Evolutionary conservation across 2,797 vertebrate genomes (phyloP).

Genomic region (Rhabdomys pumilio): DNA sequence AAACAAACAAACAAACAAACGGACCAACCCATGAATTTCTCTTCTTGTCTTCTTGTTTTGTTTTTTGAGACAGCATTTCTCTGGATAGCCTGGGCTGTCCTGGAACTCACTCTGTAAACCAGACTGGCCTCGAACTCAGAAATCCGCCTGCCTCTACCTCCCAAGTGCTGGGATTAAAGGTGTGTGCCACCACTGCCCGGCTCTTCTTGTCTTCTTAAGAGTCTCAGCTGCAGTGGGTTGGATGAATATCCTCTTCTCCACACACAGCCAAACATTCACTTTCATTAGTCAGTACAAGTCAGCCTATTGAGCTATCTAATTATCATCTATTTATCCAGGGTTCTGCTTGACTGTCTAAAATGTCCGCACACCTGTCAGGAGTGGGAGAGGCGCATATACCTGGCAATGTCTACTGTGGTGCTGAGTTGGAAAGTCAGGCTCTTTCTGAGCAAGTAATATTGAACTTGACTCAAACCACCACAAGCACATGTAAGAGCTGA

Average conservation of each 20-base stretch:
- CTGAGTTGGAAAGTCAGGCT: not conserved
- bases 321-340: not conserved
- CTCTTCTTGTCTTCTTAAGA: not conserved
- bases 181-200: too few species aligned
- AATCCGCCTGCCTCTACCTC: too few species aligned
- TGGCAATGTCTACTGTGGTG: not conserved
- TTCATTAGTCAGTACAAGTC: not conserved
- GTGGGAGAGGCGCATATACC: not conserved
- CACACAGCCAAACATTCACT: not conserved
- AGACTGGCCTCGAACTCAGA: too few species aligned
- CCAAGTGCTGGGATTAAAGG: too few species aligned
- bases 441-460: not conserved
- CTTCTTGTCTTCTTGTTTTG: too few species aligned
- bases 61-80: too few species aligned
- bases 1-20: not conserved
- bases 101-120: too few species aligned
- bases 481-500: not conserved
- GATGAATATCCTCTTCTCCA: not conserved
- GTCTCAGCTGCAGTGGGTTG: not conserved
- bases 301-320: not conserved
- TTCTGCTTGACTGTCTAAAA: constrained; percentile 11
- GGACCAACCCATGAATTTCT: not conserved
- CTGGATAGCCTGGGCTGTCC: too few species aligned
- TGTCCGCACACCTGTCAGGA: not conserved
- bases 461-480: not conserved